Conservation (phyloP, 2,113 vertebrate genomes). For the Chionis minor region DNA sequence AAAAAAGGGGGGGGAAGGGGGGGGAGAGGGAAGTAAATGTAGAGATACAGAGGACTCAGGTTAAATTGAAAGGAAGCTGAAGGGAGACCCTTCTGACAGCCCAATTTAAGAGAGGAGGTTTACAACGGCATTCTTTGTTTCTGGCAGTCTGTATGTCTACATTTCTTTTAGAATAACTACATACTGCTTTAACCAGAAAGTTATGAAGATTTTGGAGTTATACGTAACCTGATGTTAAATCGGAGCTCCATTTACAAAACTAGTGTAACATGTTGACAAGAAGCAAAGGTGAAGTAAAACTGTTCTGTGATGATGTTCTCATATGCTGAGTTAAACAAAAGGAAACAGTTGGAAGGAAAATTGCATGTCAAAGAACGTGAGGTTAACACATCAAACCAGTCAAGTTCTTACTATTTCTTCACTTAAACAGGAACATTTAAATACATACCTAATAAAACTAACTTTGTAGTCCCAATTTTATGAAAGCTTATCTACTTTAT, state of each 20-base stretch:
- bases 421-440: neutral
- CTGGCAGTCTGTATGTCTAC: neutral
- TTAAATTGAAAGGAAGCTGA: neutral
- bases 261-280: neutral
- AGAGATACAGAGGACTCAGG: neutral
- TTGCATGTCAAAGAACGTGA: neutral
- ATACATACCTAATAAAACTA: neutral
- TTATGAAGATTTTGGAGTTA: neutral
- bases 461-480: neutral
- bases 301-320: neutral
- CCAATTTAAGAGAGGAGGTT: neutral
- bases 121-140: neutral
- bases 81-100: neutral
- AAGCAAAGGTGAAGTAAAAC: neutral
- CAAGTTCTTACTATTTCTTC: neutral
- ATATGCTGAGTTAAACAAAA: neutral
- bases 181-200: neutral
- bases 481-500: neutral
- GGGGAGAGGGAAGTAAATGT: neutral
- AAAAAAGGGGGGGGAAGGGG: neutral
- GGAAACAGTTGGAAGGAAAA: neutral
- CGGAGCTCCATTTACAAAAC: neutral
- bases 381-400: neutral
- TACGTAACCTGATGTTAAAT: neutral
- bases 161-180: neutral